Percentiles rank a stretch among this genome's conserved stretches.
Evolutionary conservation across 2,888 invertebrate genomes (phyloP).

Genomic region (Strigamia crassipes): DNA sequence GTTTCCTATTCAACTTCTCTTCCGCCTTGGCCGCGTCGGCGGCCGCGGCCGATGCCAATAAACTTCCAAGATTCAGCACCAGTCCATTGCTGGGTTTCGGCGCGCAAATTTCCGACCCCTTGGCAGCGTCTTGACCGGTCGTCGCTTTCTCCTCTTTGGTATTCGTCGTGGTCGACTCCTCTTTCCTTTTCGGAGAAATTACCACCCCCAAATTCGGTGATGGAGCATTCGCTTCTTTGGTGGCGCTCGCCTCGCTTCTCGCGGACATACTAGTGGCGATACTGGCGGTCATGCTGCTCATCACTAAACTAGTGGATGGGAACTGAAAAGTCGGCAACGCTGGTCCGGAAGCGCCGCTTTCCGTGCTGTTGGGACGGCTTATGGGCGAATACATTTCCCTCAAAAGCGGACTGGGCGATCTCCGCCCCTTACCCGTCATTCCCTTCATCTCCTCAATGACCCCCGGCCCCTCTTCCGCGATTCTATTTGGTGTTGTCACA

Average conservation of each 20-base stretch:
- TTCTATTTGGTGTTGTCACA: neutral
- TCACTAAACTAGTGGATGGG: neutral
- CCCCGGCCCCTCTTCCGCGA: neutral
- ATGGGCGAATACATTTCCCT: constrained; percentile 60
- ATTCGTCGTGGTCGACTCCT: neutral
- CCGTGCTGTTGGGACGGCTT: constrained; percentile 60
- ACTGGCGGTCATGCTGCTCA: neutral
- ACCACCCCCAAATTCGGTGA: neutral
- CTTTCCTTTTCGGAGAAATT: neutral
- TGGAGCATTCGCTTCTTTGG: neutral
- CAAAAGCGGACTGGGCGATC: constrained; percentile 53
- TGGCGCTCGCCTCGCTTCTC: neutral
- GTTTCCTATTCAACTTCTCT: constrained; percentile 47
- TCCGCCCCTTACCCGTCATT: neutral
- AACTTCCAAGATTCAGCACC: constrained; percentile 50
- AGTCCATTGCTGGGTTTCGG: constrained; percentile 48
- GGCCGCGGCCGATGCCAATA: constrained; percentile 50
- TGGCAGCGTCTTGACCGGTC: neutral
- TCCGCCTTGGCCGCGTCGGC: constrained; percentile 49
- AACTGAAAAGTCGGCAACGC: neutral
- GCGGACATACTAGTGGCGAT: neutral
- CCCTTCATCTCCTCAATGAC: neutral
- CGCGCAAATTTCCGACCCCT: neutral
- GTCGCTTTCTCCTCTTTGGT: constrained; percentile 40
- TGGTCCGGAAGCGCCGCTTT: constrained; percentile 53